Evolutionary conservation across 1,140 invertebrate species (phyloP), one percentile per base, ranked within the genome.

Genomic region (Drosophila kikkawai): DNA sequence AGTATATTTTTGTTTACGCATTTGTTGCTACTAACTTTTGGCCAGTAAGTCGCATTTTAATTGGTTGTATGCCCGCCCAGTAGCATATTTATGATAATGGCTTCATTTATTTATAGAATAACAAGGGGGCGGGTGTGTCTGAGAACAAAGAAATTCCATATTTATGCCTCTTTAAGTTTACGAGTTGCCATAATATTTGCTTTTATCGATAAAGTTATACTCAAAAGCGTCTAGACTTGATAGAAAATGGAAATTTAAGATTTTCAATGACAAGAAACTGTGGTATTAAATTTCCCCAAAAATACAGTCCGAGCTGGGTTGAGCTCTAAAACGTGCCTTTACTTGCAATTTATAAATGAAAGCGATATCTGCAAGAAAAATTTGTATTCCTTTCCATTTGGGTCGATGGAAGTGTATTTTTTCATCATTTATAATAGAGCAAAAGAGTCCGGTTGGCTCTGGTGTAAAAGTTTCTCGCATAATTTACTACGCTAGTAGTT

Each of bases 51-150:
- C 17, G 37, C 67, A 65, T 53, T 76, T 76, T 67, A 75, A 82
- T 82, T 87, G 75, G 41, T 26, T 53, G 44, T 37, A 74, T 42
- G 53, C 37, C 50, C 37, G 51, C 36, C 36, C 53, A 76, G 41
- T 17, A 36, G 51, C 65, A 69, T 78, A 66, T 86, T 85, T 82
- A 82, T 79, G 75, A 79, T 86, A 82, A 82, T 86, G 61, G 57
- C 41, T 39, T 58, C 36, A 13, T 50, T 36, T 75, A 45, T 45
- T 61, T 63, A 64, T 51, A 58, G n/a, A 50, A 61, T 41, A 7
- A 37, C 37, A 53, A 29, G 42, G 56, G 34, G 15, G 26, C 32
- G 56, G 63, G 32, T 13, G 32, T 51, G 29, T 70, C 50, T 75
- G 64, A 15, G 50, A 45, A 17, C 37, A 29, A 37, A 63, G 65